phyloP scores from a whole-genome alignment of 1,140 invertebrate species.

The Prorops nasuta region DNA sequence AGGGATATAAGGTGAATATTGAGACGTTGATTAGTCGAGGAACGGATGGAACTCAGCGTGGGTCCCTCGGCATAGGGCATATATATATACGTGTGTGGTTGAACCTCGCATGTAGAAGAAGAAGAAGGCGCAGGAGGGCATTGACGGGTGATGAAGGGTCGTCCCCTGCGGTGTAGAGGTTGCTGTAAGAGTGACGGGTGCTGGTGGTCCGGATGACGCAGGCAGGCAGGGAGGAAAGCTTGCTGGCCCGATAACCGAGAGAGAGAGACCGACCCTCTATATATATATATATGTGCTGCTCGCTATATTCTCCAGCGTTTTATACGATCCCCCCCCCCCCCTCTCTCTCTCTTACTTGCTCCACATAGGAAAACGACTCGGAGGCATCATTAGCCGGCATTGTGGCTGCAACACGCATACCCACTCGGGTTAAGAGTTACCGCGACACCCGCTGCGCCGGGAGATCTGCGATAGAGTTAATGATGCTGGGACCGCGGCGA shows the following conservation, averaged over 20 bases:
- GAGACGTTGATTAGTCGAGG: slow-evolving; percentile 44
- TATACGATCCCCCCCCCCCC: too few species aligned
- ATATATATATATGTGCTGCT: neutral
- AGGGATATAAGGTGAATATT: slow-evolving; percentile 39
- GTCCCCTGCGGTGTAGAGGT: slow-evolving; percentile 38
- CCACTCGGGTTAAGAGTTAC: slow-evolving; percentile 43
- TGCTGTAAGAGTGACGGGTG: slow-evolving; percentile 30
- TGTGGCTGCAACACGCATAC: slow-evolving; percentile 36
- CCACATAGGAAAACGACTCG: slow-evolving; percentile 22
- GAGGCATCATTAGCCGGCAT: slow-evolving; percentile 46
- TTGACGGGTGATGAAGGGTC: slow-evolving; percentile 45
- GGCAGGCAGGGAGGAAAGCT: too few species aligned
- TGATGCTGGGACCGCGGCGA: slow-evolving; percentile 42
- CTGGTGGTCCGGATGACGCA: slow-evolving; percentile 27
- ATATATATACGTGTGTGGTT: slow-evolving; percentile 18
- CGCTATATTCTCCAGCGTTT: neutral
- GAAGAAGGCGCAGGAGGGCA: too few species aligned
- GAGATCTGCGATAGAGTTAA: slow-evolving; percentile 50
- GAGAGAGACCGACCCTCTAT: too few species aligned
- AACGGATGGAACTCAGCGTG: slow-evolving; percentile 28
- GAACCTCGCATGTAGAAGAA: neutral
- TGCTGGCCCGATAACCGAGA: too few species aligned
- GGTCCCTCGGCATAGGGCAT: slow-evolving; percentile 21
- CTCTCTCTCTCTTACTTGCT: neutral
- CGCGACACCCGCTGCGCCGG: slow-evolving; percentile 44